Base-by-base conservation (phyloP, 2,797 vertebrate genomes). In the Phataginus tetradactyla region DNA sequence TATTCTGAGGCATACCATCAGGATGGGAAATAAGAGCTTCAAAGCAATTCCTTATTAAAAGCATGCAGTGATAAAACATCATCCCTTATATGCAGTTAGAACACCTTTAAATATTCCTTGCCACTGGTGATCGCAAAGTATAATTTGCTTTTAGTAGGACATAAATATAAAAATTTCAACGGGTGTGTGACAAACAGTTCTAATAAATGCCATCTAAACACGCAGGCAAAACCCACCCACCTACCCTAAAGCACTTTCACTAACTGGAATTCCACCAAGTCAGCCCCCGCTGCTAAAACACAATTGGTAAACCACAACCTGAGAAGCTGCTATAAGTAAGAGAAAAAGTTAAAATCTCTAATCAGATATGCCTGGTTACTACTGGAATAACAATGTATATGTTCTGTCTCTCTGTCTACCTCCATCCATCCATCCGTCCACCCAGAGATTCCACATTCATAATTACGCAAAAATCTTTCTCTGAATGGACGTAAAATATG, bases 141-240 rank as follows among this genome's bases (percentile, higher is more conserved):
- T 95, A 98, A 98, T 97, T 96, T 98, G 96, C 97, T 98, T 98
- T 97, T 94, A 97, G 97, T 95, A 96, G 96, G 96, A 98, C 99
- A 98, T 96, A 98, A 98, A 94, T 97, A 96, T 87, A 98, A 98
- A 98, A 98, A 98, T 98, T 98, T 98, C 97, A 97, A 96, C 95
- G 98, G 97, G 96, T 97, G 39, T 51, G 66, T 96, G 97, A 98
- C 97, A 98, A 98, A 97, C 96, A 97, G 97, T 98, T 98, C 90
- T 95, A 98, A 97, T 96, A 98, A 98, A 98, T 96, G 97, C 97
- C 97, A 98, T 96, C 79, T 90, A 97, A 98, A 98, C 95, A 97
- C 83, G 37, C 55, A 85, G 92, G 63, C 92, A 93, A 97, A 97
- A 96, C 96, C 93, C 97, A 98, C 94, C 97, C 95, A 98, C 98